Evolutionary conservation across 2,797 vertebrate species (phyloP).

Genomic region (Remorina albescens): DNA sequence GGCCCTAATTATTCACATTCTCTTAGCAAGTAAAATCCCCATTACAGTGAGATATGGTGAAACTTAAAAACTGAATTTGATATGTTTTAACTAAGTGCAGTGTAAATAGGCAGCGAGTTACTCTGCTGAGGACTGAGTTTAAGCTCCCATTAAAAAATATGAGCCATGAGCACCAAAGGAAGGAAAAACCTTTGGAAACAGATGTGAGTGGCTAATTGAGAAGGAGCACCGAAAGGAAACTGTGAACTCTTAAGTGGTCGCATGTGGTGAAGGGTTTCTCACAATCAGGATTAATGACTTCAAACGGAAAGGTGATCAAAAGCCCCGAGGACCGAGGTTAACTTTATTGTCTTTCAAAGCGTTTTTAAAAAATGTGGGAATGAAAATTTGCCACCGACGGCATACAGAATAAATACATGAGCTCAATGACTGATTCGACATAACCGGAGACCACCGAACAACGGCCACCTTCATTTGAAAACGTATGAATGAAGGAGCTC

Average conservation of each 20-base stretch:
- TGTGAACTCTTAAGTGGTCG: constrained; percentile 4
- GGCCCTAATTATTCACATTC: background rate
- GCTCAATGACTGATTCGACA: background rate
- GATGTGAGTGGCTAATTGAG: constrained; percentile 23
- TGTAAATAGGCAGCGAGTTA: constrained; percentile 17
- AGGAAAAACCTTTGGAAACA: constrained; percentile 12
- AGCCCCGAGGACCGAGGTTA: too few species aligned
- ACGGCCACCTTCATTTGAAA: background rate
- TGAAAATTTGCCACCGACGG: too few species aligned
- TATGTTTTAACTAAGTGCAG: background rate
- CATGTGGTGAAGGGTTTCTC: constrained; percentile 9
- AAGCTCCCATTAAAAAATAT: constrained; percentile 2
- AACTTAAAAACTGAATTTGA: background rate
- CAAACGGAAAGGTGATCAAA: background rate
- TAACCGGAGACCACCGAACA: background rate
- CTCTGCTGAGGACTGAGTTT: background rate
- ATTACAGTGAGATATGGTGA: background rate
- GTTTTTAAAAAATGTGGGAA: too few species aligned
- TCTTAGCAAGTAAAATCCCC: background rate
- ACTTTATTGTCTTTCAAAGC: too few species aligned
- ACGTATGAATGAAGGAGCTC: background rate
- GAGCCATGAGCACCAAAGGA: constrained; percentile 14
- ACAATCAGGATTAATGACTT: background rate
- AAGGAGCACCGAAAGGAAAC: background rate
- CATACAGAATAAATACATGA: too few species aligned